Evolutionary conservation across 2,113 vertebrate species (phyloP), one percentile per base, ranked within the genome.

Genomic region (Equus quagga): DNA sequence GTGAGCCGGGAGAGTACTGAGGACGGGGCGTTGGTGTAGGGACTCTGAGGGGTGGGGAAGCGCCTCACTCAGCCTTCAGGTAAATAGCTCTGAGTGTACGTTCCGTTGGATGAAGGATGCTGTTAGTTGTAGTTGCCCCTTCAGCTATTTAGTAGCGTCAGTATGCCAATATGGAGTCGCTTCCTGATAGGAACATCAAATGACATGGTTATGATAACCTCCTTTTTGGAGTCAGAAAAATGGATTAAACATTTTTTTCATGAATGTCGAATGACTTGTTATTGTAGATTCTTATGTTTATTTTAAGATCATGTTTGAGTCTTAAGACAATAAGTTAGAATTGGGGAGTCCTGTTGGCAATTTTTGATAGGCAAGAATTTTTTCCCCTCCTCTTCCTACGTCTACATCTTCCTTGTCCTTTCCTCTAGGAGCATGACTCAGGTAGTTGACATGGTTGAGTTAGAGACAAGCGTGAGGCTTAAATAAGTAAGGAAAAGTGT

Each of bases 91-190:
- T 3, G 23, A 26, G 36, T 19, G 2, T 28, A 6, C 11, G 17
- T 8, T 3, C 6, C 3, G 2, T 4, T 51, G 6, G 6, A n/a
- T 14, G 0, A 65, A 4, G 75, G 56, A 0, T 4, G 18, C 58
- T 6, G 2, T 9, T 8, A 9, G 60, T 49, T 6, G 4, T 2
- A 2, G 15, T 6, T 9, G 49, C 28, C 49, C 7, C 4, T 2
- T 7, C 51, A 56, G 28, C 5, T 36, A 0, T 5, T 10, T 2
- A 46, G n/a, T 2, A 0, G 0, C 8, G 11, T n/a, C 51, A 8
- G 12, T 18, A 1, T 2, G 24, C 67, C 44, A 23, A 18, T 1
- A 4, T 0, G 0, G 9, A 49, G 56, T 19, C 0, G 0, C 75
- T 58, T 58, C 60, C 67, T 6, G 6, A 9, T 17, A 3, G 14